Conservation (phyloP, 2,113 vertebrate genomes). For the Scomber japonicus region DNA sequence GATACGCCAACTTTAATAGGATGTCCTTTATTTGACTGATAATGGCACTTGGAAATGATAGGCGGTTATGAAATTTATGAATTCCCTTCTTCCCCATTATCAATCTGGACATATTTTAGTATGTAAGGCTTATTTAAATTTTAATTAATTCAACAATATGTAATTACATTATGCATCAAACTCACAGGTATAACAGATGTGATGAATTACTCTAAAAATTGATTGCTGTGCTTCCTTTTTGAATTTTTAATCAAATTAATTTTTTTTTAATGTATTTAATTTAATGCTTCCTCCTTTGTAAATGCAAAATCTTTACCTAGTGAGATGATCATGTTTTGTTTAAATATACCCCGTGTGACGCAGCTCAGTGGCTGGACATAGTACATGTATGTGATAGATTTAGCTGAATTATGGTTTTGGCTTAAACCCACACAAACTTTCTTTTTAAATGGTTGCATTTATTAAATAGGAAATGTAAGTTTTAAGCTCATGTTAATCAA, state of each 20-base stretch:
- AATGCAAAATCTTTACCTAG: conserved; percentile 41
- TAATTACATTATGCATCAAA: conserved; percentile 57
- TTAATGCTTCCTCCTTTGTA: conserved; percentile 63
- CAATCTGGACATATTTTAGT: conserved; percentile 40
- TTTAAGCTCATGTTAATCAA: background rate
- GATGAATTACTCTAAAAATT: conserved; percentile 42
- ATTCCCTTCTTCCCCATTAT: conserved; percentile 30
- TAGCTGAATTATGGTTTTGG: background rate
- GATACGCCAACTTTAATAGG: background rate
- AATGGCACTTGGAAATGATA: conserved; percentile 28
- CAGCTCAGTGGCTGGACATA: conserved; percentile 59
- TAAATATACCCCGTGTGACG: conserved; percentile 23
- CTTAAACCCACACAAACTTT: background rate
- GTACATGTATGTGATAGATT: background rate
- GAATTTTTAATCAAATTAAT: conserved; percentile 51
- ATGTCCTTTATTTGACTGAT: conserved; percentile 34
- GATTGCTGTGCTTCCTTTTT: conserved; percentile 61
- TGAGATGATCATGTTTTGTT: conserved; percentile 36
- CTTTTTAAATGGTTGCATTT: background rate
- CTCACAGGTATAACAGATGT: conserved; percentile 51
- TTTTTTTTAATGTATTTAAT: conserved; percentile 69
- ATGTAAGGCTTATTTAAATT: conserved; percentile 63
- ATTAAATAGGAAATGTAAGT: background rate
- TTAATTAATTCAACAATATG: conserved; percentile 35
- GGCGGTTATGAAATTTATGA: background rate